phyloP scores from a whole-genome alignment of 92 coral and sea anemone genomes.

The Porites rus region DNA sequence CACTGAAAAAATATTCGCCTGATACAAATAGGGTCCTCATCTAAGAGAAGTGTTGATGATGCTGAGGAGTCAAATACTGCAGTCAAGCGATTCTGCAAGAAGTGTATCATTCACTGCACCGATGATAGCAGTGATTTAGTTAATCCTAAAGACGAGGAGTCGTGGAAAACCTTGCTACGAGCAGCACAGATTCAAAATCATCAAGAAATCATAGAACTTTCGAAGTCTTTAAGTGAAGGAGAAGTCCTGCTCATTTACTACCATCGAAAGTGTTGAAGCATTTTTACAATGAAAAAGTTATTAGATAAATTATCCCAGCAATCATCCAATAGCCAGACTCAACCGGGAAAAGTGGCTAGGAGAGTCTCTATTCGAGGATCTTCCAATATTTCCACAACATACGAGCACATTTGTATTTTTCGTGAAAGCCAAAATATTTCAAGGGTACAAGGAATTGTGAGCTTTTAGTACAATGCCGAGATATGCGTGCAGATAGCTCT shows the following conservation, averaged over 20 bases:
- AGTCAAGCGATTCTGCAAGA: conserved; percentile 8
- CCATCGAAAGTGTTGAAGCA: conserved; percentile 66
- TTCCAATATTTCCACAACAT: conserved; percentile 48
- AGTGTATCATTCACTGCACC: conserved; percentile 61
- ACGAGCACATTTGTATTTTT: conserved; percentile 55
- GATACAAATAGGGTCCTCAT: conserved; percentile 32
- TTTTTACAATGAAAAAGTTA: conserved; percentile 70
- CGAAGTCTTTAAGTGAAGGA: conserved; percentile 41
- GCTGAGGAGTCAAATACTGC: conserved; percentile 13
- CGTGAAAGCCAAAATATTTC: conserved; percentile 58
- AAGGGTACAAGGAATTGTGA: conserved; percentile 66
- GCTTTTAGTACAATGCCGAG: conserved; percentile 57
- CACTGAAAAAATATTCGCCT: background rate
- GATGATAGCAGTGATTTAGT: conserved; percentile 47
- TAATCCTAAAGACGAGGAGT: conserved; percentile 52
- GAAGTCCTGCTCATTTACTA: conserved; percentile 45
- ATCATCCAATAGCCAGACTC: conserved; percentile 18
- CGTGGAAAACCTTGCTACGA: conserved; percentile 65
- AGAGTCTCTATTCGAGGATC: conserved; percentile 56
- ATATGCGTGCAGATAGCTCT: conserved; percentile 51
- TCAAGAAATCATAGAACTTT: conserved; percentile 44
- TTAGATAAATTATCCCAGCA: conserved; percentile 52
- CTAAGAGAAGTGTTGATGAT: conserved; percentile 38
- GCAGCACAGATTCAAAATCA: conserved; percentile 63
- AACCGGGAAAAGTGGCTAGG: conserved; percentile 27